Evolutionary conservation across 2,113 vertebrate genomes (phyloP).

Genomic region (Hepsetus odoe): DNA sequence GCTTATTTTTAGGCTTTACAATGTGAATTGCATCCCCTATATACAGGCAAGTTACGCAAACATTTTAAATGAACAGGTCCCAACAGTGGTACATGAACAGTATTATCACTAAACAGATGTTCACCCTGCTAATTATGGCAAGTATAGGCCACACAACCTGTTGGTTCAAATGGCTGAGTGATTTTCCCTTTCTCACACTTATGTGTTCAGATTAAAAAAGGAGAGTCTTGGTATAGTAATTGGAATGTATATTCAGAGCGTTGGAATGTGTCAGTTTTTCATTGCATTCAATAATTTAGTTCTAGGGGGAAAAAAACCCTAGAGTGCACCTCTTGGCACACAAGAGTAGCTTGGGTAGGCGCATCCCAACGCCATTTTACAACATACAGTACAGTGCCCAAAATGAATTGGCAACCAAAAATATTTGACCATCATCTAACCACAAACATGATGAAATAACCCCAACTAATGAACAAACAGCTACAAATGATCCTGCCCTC

Average conservation of each 20-base stretch:
- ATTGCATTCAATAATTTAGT: slow-evolving; percentile 2
- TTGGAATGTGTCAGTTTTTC: slow-evolving; percentile 26
- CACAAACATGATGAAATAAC: slow-evolving; percentile 15
- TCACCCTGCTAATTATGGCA: slow-evolving; percentile 20
- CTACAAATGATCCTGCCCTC: slow-evolving; percentile 14
- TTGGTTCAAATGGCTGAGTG: not conserved
- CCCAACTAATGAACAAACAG: not conserved
- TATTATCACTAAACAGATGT: slow-evolving; percentile 9
- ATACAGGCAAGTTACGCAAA: slow-evolving; percentile 13
- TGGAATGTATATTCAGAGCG: slow-evolving; percentile 27
- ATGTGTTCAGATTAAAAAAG: not conserved
- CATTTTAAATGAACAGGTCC: slow-evolving; percentile 12
- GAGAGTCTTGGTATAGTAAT: slow-evolving; percentile 10
- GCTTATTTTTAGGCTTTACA: slow-evolving; percentile 8
- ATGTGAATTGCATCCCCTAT: slow-evolving; percentile 12
- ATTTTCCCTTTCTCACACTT: slow-evolving; percentile 5
- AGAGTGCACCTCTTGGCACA: slow-evolving; percentile 15
- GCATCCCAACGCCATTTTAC: not conserved
- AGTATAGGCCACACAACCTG: slow-evolving; percentile 15
- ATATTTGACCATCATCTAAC: slow-evolving; percentile 7
- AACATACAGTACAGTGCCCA: not conserved
- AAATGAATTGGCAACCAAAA: slow-evolving; percentile 2
- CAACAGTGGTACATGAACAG: slow-evolving; percentile 12
- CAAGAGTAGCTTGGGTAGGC: not conserved
- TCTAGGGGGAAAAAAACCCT: slow-evolving; percentile 4